Percentiles rank a stretch among this genome's conserved stretches.
Evolutionary conservation across 2,797 vertebrate species (phyloP).

Genomic region (Lerista edwardsae): DNA sequence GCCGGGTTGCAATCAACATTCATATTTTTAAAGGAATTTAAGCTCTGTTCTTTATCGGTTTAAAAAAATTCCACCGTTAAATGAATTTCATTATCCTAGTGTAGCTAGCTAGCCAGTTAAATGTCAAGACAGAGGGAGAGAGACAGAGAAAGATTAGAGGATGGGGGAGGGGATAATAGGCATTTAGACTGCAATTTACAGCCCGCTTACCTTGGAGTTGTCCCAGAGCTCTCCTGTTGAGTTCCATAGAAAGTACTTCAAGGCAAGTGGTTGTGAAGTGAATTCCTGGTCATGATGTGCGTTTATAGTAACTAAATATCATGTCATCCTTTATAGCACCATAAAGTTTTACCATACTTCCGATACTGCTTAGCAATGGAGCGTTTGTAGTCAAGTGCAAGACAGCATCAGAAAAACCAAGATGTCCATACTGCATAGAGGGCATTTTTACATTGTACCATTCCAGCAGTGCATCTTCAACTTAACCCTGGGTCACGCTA

Average conservation of each 20-base stretch:
- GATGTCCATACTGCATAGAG: not conserved
- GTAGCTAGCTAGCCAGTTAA: not conserved
- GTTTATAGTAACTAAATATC: slow-evolving; percentile 2
- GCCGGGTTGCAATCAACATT: not conserved
- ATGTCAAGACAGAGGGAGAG: slow-evolving; percentile 3
- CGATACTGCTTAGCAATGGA: not conserved
- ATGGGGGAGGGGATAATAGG: not conserved
- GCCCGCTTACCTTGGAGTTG: slow-evolving; percentile 11
- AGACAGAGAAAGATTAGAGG: too few species aligned
- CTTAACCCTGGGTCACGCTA: not conserved
- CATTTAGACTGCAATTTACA: slow-evolving; percentile 24
- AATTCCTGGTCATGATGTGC: not conserved
- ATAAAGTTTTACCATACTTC: not conserved
- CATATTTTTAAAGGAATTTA: slow-evolving; percentile 17
- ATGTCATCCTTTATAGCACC: not conserved
- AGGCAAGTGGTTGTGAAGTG: slow-evolving; percentile 13
- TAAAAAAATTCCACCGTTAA: not conserved
- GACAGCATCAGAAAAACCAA: not conserved
- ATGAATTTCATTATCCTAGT: slow-evolving; percentile 9
- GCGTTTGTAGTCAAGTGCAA: not conserved
- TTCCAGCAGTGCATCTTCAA: not conserved
- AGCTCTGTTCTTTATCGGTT: not conserved
- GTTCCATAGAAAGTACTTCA: not conserved
- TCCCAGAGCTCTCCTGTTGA: slow-evolving; percentile 1
- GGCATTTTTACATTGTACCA: too few species aligned